Evolutionary conservation across 1,140 invertebrate genomes (phyloP).

Genomic region (Antheraea mylitta): DNA sequence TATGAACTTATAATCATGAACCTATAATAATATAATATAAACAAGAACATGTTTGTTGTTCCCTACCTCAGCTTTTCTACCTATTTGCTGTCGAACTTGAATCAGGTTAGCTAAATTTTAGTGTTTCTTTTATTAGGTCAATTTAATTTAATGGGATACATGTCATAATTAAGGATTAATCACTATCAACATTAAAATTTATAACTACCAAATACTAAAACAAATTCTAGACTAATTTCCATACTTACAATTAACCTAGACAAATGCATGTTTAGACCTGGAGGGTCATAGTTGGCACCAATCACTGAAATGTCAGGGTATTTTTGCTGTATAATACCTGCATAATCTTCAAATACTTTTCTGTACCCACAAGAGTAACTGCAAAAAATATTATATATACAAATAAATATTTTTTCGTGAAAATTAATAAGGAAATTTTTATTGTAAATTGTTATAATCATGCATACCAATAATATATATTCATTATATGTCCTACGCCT

Average conservation of each 20-base stretch:
- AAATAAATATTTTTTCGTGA: slow-evolving; percentile 13
- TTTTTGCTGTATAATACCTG: slow-evolving; percentile 92
- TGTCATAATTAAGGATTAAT: no score
- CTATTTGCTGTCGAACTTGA: no score
- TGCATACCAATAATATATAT: slow-evolving; percentile 88
- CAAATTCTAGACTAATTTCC: background rate
- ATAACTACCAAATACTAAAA: no score
- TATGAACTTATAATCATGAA: no score
- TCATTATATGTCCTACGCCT: slow-evolving; percentile 85
- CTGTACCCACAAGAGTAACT: slow-evolving; percentile 92
- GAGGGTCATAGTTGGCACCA: slow-evolving; percentile 96
- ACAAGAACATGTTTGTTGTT: no score
- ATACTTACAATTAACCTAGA: slow-evolving; percentile 90
- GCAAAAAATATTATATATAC: slow-evolving; percentile 48
- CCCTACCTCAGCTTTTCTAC: no score
- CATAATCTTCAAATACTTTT: slow-evolving; percentile 96
- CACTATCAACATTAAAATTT: no score
- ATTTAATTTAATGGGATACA: no score
- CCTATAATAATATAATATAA: no score
- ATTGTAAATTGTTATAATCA: background rate
- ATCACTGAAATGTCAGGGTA: slow-evolving; percentile 95
- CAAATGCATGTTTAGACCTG: slow-evolving; percentile 88
- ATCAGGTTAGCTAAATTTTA: no score
- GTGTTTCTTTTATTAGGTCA: no score
- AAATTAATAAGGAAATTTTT: slow-evolving; percentile 6